phyloP scores from a whole-genome alignment of 2,888 invertebrate species.

The Catocala fraxini region DNA sequence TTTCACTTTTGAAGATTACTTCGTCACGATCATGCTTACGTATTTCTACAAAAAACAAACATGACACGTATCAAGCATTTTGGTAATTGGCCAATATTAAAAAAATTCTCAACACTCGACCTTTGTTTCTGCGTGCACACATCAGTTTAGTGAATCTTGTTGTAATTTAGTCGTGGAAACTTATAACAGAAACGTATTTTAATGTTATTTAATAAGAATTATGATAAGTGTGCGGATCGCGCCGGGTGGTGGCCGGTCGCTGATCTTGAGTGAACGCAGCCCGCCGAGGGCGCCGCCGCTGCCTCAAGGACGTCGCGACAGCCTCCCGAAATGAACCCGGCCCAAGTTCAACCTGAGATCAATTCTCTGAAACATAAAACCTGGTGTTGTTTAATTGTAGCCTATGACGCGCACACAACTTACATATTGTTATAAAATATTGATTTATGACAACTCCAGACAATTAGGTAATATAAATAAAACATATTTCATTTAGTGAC shows the following conservation, averaged over 20 bases:
- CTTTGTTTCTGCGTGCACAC: constrained; percentile 13
- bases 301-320: constrained; percentile 46
- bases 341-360: constrained; percentile 50
- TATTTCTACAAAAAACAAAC: constrained; percentile 18
- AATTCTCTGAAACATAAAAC: constrained; percentile 36
- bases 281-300: constrained; percentile 31
- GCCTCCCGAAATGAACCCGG: constrained; percentile 51
- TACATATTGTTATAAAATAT: neutral
- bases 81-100: constrained; percentile 31
- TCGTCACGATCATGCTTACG: constrained; percentile 19
- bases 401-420: neutral
- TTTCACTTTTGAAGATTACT: constrained; percentile 17
- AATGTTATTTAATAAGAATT: constrained; percentile 15
- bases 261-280: constrained; percentile 41
- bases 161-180: constrained; percentile 17
- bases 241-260: constrained; percentile 33
- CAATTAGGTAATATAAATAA: too few relatives aligned
- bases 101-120: constrained; percentile 14
- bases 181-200: neutral
- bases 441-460: too few relatives aligned
- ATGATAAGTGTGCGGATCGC: constrained; percentile 7
- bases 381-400: neutral
- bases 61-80: constrained; percentile 15
- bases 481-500: too few relatives aligned
- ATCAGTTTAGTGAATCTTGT: constrained; percentile 11